Conservation (phyloP, 2,888 invertebrate genomes). For the Sturmia bella region DNA sequence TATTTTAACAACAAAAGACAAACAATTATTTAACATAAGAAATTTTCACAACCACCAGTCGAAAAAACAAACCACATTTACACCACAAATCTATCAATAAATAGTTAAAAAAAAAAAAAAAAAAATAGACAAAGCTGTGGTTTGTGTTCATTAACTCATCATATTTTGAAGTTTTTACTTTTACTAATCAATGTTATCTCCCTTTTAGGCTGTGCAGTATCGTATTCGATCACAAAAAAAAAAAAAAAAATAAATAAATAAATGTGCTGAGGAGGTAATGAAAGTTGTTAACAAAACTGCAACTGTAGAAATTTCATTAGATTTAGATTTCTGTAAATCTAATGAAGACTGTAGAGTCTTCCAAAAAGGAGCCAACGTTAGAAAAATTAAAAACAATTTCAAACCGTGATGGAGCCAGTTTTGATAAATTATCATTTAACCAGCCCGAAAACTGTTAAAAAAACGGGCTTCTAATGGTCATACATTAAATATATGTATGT, state of each 20-base stretch:
- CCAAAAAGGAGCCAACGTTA: neutral
- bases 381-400: conserved; percentile 39
- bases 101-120: conserved; percentile 10
- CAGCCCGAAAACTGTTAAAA: conserved; percentile 75
- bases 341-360: neutral
- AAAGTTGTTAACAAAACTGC: neutral
- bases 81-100: conserved; percentile 68
- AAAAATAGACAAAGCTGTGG: neutral
- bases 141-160: neutral
- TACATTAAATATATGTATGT: conserved; percentile 76
- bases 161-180: neutral
- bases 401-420: conserved; percentile 42
- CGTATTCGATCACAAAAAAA: conserved; percentile 30
- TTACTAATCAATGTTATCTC: conserved; percentile 40
- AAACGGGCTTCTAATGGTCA: conserved; percentile 77
- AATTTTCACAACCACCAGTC: conserved; percentile 78
- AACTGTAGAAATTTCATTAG: neutral
- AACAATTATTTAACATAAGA: conserved; percentile 72
- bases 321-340: no score
- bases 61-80: conserved; percentile 72
- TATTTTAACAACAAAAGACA: conserved; percentile 77
- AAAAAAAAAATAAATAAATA: conserved; percentile 47
- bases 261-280: neutral
- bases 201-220: conserved; percentile 19
- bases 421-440: conserved; percentile 63